Conservation (phyloP, 2,888 invertebrate genomes). For the Corythucha ciliata region DNA sequence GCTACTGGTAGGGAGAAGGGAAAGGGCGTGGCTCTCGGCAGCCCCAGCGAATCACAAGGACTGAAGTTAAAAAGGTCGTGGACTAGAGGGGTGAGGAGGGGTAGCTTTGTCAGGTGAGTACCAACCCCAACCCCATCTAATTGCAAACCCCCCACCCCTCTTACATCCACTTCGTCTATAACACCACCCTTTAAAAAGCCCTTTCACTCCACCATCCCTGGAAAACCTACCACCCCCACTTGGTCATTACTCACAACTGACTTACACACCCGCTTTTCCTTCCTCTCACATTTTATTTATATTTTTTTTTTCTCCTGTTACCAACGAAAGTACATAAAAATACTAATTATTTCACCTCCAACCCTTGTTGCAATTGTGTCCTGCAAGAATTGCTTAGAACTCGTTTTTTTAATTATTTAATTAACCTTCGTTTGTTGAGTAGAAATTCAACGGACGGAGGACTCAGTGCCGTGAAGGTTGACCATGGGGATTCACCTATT, state of each 20-base stretch:
- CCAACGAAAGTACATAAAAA: slow-evolving; percentile 32
- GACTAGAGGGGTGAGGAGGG: slow-evolving; percentile 5
- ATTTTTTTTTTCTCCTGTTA: slow-evolving; percentile 21
- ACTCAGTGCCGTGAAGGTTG: too few relatives aligned
- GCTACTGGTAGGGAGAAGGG: slow-evolving; percentile 8
- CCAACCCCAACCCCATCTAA: slow-evolving; percentile 1
- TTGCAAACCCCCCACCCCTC: background rate
- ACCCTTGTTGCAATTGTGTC: slow-evolving; percentile 28
- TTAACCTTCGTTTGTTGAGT: slow-evolving; percentile 21
- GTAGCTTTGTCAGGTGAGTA: slow-evolving; percentile 17
- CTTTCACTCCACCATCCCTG: slow-evolving; percentile 9
- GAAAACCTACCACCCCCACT: slow-evolving; percentile 27
- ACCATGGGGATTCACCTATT: too few relatives aligned
- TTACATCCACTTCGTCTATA: background rate
- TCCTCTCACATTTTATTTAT: slow-evolving; percentile 31
- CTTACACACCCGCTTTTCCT: slow-evolving; percentile 33
- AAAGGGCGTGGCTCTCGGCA: slow-evolving; percentile 23
- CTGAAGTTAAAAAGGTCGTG: slow-evolving; percentile 17
- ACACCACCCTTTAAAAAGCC: background rate
- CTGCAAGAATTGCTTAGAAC: slow-evolving; percentile 21
- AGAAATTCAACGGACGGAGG: too few relatives aligned
- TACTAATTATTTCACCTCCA: slow-evolving; percentile 30
- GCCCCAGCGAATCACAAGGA: slow-evolving; percentile 23
- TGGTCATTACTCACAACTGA: slow-evolving; percentile 34
- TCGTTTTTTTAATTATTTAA: slow-evolving; percentile 22